phyloP scores from a whole-genome alignment of 2,888 invertebrate species.

The Chaetoderma sp. region DNA sequence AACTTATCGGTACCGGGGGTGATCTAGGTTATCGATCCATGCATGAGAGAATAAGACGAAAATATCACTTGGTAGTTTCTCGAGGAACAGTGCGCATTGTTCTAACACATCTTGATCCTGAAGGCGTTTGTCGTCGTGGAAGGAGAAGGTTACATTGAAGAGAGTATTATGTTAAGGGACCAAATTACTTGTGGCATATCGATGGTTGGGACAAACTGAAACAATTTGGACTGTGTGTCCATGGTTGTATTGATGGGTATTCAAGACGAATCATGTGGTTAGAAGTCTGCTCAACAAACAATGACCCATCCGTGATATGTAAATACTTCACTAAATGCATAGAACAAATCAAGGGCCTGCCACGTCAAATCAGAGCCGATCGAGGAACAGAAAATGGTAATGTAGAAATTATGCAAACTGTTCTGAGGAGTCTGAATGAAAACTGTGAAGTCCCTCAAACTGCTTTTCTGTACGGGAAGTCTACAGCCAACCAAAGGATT shows the following conservation, averaged over 20 bases:
- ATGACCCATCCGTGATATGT: conserved; percentile 5
- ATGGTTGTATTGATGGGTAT: conserved; percentile 16
- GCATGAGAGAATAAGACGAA: conserved; percentile 1
- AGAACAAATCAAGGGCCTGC: not conserved
- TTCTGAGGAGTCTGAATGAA: not conserved
- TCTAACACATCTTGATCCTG: not conserved
- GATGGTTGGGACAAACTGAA: conserved; percentile 19
- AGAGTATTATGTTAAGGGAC: not conserved
- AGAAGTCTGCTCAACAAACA: conserved; percentile 8
- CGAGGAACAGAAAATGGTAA: conserved; percentile 11
- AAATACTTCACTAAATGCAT: not conserved
- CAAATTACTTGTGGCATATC: conserved; percentile 13
- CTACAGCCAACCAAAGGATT: too few relatives aligned
- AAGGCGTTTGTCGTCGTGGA: not conserved
- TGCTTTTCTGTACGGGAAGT: not conserved
- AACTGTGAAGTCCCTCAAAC: not conserved
- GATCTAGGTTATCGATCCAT: conserved; percentile 7
- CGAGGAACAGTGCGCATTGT: conserved; percentile 3
- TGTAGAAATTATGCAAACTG: too few relatives aligned
- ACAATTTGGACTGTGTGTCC: conserved; percentile 1
- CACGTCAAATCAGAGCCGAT: not conserved
- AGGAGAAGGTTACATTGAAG: not conserved
- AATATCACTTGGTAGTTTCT: not conserved
- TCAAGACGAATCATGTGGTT: conserved; percentile 10
- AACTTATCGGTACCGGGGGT: not conserved